These are phyloP conservation scores for Coregonus suidteri DNA, from an alignment of 2,797 vertebrate species.

Conservation along the genomic window DNA sequence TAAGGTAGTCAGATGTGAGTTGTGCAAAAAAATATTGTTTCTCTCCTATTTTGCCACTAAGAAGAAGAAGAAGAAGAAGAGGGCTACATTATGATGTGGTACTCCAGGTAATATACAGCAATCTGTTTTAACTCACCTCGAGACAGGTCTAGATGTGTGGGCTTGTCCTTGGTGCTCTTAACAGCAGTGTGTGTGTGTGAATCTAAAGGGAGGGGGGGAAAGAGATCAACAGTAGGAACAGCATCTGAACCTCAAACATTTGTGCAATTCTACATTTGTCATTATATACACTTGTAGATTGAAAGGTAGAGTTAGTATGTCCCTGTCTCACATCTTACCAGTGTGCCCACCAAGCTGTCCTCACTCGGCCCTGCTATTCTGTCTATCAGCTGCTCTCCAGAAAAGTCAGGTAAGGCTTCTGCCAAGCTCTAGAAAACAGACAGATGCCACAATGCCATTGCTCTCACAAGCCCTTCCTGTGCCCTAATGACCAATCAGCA, in stretches of 20 bases:
- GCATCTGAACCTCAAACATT: constrained; percentile 4
- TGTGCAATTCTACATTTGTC: not conserved
- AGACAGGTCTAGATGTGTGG: not conserved
- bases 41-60: not conserved
- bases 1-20: not conserved
- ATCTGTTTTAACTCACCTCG: not conserved
- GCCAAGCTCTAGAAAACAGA: not conserved
- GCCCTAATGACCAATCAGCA: not conserved
- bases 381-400: not conserved
- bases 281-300: not conserved
- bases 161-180: not conserved
- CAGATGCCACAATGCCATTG: not conserved
- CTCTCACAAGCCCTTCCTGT: not conserved
- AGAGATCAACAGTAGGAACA: not conserved
- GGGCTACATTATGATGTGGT: not conserved
- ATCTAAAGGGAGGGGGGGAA: no score
- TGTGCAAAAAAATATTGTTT: no score
- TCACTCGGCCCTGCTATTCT: not conserved
- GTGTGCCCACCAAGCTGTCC: not conserved
- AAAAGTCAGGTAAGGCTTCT: not conserved
- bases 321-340: not conserved
- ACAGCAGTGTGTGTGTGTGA: no score
- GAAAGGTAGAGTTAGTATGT: not conserved
- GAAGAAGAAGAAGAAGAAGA: not conserved
- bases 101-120: not conserved